Percentiles rank a stretch among this genome's conserved stretches.
Conservation (phyloP, 2,113 vertebrate genomes). For the Nerophis ophidion region DNA sequence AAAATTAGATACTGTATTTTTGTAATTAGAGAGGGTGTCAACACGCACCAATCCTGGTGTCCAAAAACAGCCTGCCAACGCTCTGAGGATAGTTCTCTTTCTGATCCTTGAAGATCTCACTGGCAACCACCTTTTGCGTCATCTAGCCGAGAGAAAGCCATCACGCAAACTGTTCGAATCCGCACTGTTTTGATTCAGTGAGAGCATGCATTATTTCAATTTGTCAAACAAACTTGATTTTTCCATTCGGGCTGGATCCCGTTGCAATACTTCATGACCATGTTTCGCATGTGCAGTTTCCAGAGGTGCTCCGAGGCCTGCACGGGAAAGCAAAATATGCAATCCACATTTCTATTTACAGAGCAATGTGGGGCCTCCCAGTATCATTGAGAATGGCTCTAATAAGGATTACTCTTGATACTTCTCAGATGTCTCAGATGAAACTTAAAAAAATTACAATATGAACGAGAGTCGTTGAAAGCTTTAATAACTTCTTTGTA, state of each 20-base stretch:
- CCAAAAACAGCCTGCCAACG: constrained; percentile 89
- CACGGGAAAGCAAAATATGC: background rate
- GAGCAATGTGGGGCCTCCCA: no score
- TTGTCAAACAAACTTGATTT: constrained; percentile 70
- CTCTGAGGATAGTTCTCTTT: constrained; percentile 93
- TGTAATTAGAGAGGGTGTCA: background rate
- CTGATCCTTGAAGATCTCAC: constrained; percentile 90
- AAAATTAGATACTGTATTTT: constrained; percentile 3
- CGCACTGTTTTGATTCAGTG: background rate
- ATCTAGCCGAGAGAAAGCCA: constrained; percentile 69
- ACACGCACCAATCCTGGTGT: constrained; percentile 83
- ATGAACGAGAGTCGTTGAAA: no score
- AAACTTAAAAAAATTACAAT: no score
- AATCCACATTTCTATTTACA: background rate
- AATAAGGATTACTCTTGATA: no score
- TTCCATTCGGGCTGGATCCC: constrained; percentile 94
- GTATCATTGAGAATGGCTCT: no score
- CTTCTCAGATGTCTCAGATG: no score
- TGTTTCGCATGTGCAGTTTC: constrained; percentile 83
- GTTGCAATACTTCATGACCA: constrained; percentile 89
- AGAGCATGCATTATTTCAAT: background rate
- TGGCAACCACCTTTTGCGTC: constrained; percentile 92
- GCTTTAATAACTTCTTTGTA: no score
- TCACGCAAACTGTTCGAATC: background rate
- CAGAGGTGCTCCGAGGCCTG: constrained; percentile 84